A percentile compares a stretch with the other conserved stretches of the same genome.
phyloP scores from a whole-genome alignment of 92 coral and sea anemone species.

The Paragorgia papillata region DNA sequence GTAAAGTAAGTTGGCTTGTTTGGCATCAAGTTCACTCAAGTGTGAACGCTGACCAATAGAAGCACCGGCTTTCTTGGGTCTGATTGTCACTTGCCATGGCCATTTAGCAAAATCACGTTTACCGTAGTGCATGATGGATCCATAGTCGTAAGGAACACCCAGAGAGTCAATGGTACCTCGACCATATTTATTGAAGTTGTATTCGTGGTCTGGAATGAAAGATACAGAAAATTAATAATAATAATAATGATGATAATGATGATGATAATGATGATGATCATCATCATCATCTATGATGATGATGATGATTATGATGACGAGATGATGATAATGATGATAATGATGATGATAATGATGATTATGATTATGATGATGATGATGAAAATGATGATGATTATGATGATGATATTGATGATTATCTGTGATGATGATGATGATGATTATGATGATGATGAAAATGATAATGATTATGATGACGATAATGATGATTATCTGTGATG shows the following conservation, averaged over 20 bases:
- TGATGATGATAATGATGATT: too few species aligned
- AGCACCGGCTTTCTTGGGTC: slow-evolving; percentile 68
- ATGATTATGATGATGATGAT: too few species aligned
- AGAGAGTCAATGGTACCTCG: slow-evolving; percentile 75
- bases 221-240: background rate
- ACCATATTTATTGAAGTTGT: slow-evolving; percentile 83
- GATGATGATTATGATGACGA: too few species aligned
- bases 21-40: slow-evolving; percentile 79
- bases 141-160: slow-evolving; percentile 87
- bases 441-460: too few species aligned
- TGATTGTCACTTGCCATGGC: slow-evolving; percentile 92
- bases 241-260: background rate
- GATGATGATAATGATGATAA: too few species aligned
- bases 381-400: too few species aligned
- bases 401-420: too few species aligned
- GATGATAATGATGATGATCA: too few species aligned
- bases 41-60: slow-evolving; percentile 92
- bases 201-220: slow-evolving; percentile 57
- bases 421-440: too few species aligned
- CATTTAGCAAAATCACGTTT: slow-evolving; percentile 78
- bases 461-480: too few species aligned
- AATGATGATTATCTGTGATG: too few species aligned
- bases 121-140: slow-evolving; percentile 95
- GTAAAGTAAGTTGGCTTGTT: slow-evolving; percentile 81
- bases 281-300: too few species aligned